Conservation (phyloP, 2,888 invertebrate genomes). For the Aricia artaxerxes region DNA sequence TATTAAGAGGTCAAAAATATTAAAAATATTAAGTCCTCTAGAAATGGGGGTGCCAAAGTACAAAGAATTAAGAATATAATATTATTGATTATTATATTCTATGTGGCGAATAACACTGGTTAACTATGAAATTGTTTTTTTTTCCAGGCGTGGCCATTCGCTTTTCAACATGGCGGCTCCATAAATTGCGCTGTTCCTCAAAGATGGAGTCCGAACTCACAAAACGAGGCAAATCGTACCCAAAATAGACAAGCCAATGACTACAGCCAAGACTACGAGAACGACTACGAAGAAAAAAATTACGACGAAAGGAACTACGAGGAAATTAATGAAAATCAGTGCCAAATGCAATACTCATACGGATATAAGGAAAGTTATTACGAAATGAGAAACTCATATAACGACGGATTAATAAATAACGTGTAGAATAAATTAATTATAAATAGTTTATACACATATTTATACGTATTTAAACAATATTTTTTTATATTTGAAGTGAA, state of each 20-base stretch:
- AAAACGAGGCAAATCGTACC: conserved; percentile 45
- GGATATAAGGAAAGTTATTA: conserved; percentile 70
- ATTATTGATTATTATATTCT: too few species aligned
- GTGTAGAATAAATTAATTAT: conserved; percentile 37
- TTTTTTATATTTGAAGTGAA: not conserved
- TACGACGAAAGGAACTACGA: conserved; percentile 54
- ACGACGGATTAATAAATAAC: conserved; percentile 64
- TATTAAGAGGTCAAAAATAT: too few species aligned
- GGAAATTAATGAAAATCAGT: conserved; percentile 51
- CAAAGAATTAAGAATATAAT: too few species aligned
- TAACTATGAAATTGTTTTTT: conserved; percentile 47
- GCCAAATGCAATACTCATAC: conserved; percentile 63
- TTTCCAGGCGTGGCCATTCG: conserved; percentile 91
- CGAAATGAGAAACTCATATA: conserved; percentile 61
- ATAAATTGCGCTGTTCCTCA: conserved; percentile 72
- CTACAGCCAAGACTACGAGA: conserved; percentile 63
- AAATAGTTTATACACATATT: not conserved
- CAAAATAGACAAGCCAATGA: conserved; percentile 46
- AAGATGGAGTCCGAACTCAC: conserved; percentile 64
- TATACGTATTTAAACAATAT: not conserved
- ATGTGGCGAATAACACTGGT: too few species aligned
- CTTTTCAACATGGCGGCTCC: conserved; percentile 83
- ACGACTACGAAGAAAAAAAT: conserved; percentile 66
- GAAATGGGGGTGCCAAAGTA: too few species aligned
- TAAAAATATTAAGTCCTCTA: too few species aligned